Evolutionary conservation across 1,140 invertebrate species (phyloP), one percentile per base, ranked within the genome.

Genomic region (Sarcophaga peregrina): DNA sequence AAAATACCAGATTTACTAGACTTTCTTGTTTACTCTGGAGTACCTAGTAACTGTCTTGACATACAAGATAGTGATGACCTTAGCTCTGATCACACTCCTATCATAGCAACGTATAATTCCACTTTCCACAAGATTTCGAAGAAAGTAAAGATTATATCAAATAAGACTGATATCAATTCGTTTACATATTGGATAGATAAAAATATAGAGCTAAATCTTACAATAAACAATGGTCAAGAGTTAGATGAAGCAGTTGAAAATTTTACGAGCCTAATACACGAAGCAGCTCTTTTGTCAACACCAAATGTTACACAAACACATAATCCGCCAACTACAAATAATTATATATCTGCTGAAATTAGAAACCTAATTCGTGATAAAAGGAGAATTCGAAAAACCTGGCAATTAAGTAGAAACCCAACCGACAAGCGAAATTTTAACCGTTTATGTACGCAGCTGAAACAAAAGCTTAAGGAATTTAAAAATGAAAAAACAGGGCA

Each of bases 401-500:
- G 47, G 46, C 75, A 78, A 10, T 13, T 8, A 48, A 50, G n/a
- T 13, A 48, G 75, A 48, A 58, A 9, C 13, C 5, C 52, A 15
- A 10, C 13, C 13, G 52, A 58, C 13, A 58, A 58, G 50, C 20
- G 13, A 17, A 48, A 5, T 46, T 5, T 47, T 47, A 76, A 76
- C 8, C n/a, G 47, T 15, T 5, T 7, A 8, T 8, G 13, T 11
- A 7, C 17, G 47, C 3, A 6, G 47, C 17, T 76, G 5, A 76
- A 52, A 5, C 50, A 52, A 52, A 8, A 13, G 1, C 8, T 52
- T 52, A 10, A 8, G 1, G 50, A 52, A 52, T 47, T 47, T 17
- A 76, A 76, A 17, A 76, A 76, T 37, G 11, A 76, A 47, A 8
- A 52, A n/a, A n/a, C n/a, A n/a, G n/a, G n/a, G n/a, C n/a, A n/a